These are phyloP conservation scores for Caenorhabditis panamensis DNA, from an alignment of 2,888 invertebrate genomes.

Conservation along the genomic window DNA sequence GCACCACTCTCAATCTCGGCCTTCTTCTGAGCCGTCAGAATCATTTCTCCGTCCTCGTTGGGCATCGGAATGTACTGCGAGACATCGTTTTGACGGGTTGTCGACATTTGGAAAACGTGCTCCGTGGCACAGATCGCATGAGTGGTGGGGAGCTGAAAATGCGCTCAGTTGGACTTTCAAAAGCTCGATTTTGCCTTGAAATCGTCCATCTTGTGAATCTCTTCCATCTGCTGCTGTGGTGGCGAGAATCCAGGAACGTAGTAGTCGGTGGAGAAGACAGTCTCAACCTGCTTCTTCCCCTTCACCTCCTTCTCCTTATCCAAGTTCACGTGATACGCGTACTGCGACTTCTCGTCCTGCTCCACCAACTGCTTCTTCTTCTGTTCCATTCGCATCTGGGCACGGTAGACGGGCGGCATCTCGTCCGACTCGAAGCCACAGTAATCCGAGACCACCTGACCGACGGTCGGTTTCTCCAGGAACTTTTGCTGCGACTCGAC, in stretches of 20 bases:
- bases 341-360: constrained; percentile 25
- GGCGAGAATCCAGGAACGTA: constrained; percentile 57
- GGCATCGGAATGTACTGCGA: constrained; percentile 39
- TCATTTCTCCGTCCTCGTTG: constrained; percentile 15
- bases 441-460: constrained; percentile 40
- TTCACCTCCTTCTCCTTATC: neutral
- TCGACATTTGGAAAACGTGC: constrained; percentile 23
- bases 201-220: constrained; percentile 36
- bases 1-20: constrained; percentile 17
- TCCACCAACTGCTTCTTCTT: constrained; percentile 27
- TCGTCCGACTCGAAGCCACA: constrained; percentile 59
- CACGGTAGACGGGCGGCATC: constrained; percentile 52
- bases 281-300: too few species aligned
- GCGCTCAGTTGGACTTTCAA: neutral
- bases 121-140: constrained; percentile 28
- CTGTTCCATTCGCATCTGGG: constrained; percentile 31
- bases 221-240: constrained; percentile 35
- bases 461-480: neutral
- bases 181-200: neutral
- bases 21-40: neutral
- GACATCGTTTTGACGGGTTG: neutral
- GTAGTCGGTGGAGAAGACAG: constrained; percentile 15
- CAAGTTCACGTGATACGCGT: constrained; percentile 1
- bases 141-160: constrained; percentile 35
- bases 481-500: neutral